Evolutionary conservation across 2,113 vertebrate genomes (phyloP), one percentile per base, ranked within the genome.

Genomic region (Leiothrix lutea): DNA sequence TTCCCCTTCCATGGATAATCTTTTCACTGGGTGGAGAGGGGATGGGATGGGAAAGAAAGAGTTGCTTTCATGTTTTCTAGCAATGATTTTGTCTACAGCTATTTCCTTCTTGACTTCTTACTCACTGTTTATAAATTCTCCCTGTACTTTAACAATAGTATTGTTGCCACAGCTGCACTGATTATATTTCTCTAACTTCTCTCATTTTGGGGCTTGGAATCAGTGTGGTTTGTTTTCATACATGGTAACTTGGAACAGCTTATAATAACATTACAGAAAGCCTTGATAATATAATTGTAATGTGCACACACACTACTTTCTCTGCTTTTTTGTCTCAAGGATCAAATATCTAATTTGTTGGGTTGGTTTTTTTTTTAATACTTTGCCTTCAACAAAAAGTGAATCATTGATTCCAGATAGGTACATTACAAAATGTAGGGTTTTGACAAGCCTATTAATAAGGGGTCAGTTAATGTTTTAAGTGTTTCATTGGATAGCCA

Each of bases 221-320:
- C 92, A 96, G 57, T 87, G 94, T 94, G 97, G 96, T 97, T 98
- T 97, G 95, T 97, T 98, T 98, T 97, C 83, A 86, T 97, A 96
- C 94, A 93, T 85, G 82, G 94, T 83, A 84, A 96, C 95, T 96
- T 98, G 96, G 96, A 95, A 74, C 90, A 80, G 89, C 89, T 92
- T 94, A 77, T 80, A 91, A 92, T 95, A 97, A 95, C 95, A 97
- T 96, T 96, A 87, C 94, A 94, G 45, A 97, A 95, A 95, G 66
- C 69, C 85, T 94, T 97, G 97, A 97, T 95, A 97, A 90, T 91
- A 89, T 93, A 95, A 88, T 80, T 94, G 74, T 53, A 95, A 91
- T 70, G 74, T 81, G 79, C 74, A 57, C 73, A 78, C 54, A 78
- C 80, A 88, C 78, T 33, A 45, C 71, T 94, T 94, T 92, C 56